Evolutionary conservation across 2,113 vertebrate genomes (phyloP).

Genomic region (Trinectes maculatus): DNA sequence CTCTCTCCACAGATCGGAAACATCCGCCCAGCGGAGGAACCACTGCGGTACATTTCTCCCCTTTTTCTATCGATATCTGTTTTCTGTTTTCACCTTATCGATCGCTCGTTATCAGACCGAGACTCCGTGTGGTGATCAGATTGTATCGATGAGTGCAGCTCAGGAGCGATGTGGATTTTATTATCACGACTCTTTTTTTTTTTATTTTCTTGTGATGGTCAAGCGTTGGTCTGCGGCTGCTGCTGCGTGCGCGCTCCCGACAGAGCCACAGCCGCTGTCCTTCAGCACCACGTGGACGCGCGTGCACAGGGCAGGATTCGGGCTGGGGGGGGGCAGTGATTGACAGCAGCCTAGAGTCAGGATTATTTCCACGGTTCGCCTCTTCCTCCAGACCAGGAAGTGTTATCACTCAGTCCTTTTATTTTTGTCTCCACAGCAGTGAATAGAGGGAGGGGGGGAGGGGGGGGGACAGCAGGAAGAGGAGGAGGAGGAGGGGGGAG

Average conservation of each 20-base stretch:
- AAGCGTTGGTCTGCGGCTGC: neutral
- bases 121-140: no score
- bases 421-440: neutral
- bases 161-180: no score
- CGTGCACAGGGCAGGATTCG: neutral
- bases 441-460: slow-evolving; percentile 7
- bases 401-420: slow-evolving; percentile 49
- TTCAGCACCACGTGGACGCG: slow-evolving; percentile 75
- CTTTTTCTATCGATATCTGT: neutral
- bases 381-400: slow-evolving; percentile 71
- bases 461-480: no score
- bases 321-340: slow-evolving; percentile 31
- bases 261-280: slow-evolving; percentile 64
- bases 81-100: no score
- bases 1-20: neutral
- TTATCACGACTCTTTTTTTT: neutral
- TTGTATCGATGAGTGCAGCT: no score
- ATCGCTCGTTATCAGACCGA: no score
- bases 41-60: slow-evolving; percentile 24
- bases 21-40: slow-evolving; percentile 8
- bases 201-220: neutral
- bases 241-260: slow-evolving; percentile 53
- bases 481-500: neutral
- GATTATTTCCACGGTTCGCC: slow-evolving; percentile 53
- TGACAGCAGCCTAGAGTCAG: slow-evolving; percentile 74